These are phyloP conservation scores for Magallana nippona DNA, from an alignment of 2,888 invertebrate genomes.

Conservation along the genomic window DNA sequence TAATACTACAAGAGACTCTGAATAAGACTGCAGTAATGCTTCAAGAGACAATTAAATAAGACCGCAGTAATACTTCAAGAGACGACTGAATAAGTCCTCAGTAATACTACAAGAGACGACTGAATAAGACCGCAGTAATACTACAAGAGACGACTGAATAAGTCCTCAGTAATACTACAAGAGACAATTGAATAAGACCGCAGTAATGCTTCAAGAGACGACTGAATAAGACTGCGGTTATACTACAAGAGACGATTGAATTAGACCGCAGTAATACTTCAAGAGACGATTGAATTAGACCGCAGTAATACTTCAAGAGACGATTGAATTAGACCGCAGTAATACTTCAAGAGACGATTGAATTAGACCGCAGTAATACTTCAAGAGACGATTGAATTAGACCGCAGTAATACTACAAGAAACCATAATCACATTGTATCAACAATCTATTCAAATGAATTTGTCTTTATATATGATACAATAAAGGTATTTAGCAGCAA, in stretches of 20 bases:
- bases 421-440: too few species aligned
- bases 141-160: slow-evolving; percentile 7
- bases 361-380: too few species aligned
- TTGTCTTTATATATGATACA: too few species aligned
- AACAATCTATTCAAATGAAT: too few species aligned
- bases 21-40: slow-evolving; percentile 1
- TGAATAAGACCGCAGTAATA: not conserved
- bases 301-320: too few species aligned
- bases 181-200: not conserved
- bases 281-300: not conserved
- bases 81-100: not conserved
- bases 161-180: not conserved
- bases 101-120: not conserved
- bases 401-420: too few species aligned
- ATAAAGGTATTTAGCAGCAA: too few species aligned
- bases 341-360: too few species aligned
- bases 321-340: too few species aligned
- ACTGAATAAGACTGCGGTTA: not conserved
- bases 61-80: not conserved
- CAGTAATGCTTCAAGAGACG: not conserved
- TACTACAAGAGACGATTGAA: slow-evolving; percentile 11
- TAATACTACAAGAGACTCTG: too few species aligned
- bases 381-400: too few species aligned
- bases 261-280: not conserved
- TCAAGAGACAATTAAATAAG: not conserved